Percentiles rank a stretch among this genome's conserved stretches.
These are phyloP conservation scores for Antigone vipio DNA, from an alignment of 2,113 vertebrate genomes.

Conservation along the genomic window DNA sequence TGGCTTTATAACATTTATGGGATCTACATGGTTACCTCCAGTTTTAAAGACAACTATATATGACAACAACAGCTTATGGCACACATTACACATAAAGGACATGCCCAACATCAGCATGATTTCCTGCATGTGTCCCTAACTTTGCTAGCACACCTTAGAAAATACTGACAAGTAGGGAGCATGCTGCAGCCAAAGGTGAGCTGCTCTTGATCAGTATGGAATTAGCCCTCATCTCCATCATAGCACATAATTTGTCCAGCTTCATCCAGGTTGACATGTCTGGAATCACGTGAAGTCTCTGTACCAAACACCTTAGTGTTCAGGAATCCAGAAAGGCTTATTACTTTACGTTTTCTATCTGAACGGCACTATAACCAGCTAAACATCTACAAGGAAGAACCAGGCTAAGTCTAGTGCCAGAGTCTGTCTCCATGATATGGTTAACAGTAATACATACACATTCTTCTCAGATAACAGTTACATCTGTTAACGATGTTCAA, in stretches of 20 bases:
- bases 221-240: background rate
- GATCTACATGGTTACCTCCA: background rate
- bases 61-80: background rate
- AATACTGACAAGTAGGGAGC: background rate
- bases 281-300: background rate
- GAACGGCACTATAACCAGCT: background rate
- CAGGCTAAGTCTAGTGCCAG: background rate
- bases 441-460: background rate
- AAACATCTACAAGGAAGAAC: accelerated
- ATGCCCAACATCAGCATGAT: background rate
- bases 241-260: background rate
- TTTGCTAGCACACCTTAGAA: background rate
- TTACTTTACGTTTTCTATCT: background rate
- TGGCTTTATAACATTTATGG: background rate
- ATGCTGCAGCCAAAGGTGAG: background rate
- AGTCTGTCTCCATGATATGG: background rate
- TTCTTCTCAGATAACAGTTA: background rate
- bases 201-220: background rate
- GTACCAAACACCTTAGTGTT: background rate
- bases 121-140: background rate
- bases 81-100: background rate
- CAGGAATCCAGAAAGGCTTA: background rate
- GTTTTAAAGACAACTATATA: background rate
- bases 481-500: background rate
- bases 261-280: background rate